phyloP scores from a whole-genome alignment of 2,888 invertebrate genomes.

The Linnaemya tessellans region DNA sequence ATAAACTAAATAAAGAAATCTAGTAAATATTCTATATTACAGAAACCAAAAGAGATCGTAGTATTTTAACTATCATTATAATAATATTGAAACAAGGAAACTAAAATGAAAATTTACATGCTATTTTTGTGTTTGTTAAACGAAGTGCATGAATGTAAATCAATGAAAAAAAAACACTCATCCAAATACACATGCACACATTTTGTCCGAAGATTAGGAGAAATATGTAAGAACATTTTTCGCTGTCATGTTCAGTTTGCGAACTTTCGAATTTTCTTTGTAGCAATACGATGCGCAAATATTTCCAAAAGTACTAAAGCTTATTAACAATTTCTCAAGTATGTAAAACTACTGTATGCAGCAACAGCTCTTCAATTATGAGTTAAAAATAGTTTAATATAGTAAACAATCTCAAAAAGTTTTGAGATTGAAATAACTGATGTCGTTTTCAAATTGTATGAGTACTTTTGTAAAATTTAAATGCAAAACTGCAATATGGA shows the following conservation, averaged over 20 bases:
- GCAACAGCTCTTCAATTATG: too few relatives aligned
- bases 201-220: background rate
- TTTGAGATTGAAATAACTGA: too few relatives aligned
- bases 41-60: slow-evolving; percentile 74
- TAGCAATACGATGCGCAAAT: too few relatives aligned
- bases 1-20: slow-evolving; percentile 76
- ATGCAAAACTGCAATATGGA: too few relatives aligned
- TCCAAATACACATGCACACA: background rate
- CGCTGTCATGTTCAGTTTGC: background rate
- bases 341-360: too few relatives aligned
- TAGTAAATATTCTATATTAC: slow-evolving; percentile 79
- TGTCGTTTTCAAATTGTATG: too few relatives aligned
- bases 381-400: too few relatives aligned
- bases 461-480: too few relatives aligned
- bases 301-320: too few relatives aligned
- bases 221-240: background rate
- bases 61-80: slow-evolving; percentile 63
- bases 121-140: slow-evolving; percentile 73
- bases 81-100: slow-evolving; percentile 55
- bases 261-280: too few relatives aligned
- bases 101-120: slow-evolving; percentile 11
- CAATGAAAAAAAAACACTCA: slow-evolving; percentile 34
- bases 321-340: too few relatives aligned
- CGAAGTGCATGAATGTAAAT: slow-evolving; percentile 69
- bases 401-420: too few relatives aligned